Percentiles rank a stretch among this genome's conserved stretches.
These are phyloP conservation scores for Penaeus monodon DNA, from an alignment of 2,888 invertebrate genomes.

Conservation along the genomic window DNA sequence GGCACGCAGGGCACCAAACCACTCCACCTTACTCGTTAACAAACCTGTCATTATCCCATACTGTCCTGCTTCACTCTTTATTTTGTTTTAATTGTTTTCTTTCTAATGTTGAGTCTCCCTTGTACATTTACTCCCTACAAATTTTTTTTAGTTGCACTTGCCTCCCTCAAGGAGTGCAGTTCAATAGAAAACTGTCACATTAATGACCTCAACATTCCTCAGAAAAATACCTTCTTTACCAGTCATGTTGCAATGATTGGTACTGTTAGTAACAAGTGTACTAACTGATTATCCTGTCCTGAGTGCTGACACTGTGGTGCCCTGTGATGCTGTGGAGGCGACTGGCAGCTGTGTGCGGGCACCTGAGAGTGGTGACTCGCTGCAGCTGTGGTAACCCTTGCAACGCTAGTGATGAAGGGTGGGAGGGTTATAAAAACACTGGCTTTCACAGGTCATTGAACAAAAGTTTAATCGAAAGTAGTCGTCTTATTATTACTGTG, in stretches of 20 bases:
- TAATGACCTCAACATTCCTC: no score
- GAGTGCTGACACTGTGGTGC: constrained; percentile 43
- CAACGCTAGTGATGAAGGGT: constrained; percentile 23
- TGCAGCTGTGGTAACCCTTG: constrained; percentile 42
- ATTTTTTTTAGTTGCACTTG: no score
- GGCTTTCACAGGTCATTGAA: no score
- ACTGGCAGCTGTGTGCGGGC: constrained; percentile 42
- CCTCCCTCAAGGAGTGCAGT: no score
- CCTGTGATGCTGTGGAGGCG: constrained; percentile 47
- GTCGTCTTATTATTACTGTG: no score
- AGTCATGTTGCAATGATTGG: constrained; percentile 10
- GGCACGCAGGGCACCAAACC: constrained; percentile 46
- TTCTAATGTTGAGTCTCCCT: no score
- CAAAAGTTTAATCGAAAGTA: no score
- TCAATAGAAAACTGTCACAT: no score
- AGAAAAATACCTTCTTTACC: constrained; percentile 4
- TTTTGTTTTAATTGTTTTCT: background rate
- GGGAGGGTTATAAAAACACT: background rate
- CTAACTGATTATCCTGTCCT: constrained; percentile 24
- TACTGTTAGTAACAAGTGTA: constrained; percentile 2
- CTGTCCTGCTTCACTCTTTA: no score
- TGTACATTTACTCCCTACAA: no score
- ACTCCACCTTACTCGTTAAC: constrained; percentile 14
- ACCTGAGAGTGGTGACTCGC: constrained; percentile 37
- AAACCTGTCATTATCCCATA: background rate